Base-by-base conservation (phyloP, 2,113 vertebrate genomes). In the Bettongia penicillata region DNA sequence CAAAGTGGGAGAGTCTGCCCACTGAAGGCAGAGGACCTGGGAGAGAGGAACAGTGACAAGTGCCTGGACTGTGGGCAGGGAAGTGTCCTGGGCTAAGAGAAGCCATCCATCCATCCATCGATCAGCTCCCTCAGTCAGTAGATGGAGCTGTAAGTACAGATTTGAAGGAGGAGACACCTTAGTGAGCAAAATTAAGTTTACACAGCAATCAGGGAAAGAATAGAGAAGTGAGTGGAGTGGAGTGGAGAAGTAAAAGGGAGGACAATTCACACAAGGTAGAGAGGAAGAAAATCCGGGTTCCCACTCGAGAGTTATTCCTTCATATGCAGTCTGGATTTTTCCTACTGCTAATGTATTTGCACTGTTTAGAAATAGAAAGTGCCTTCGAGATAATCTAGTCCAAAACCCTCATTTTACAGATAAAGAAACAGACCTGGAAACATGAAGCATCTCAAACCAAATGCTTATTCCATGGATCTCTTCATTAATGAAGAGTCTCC, bases 81-180 rank as follows among this genome's bases (percentile, higher is more conserved):
- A 55, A 19, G 0, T 92, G 55, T 25, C 53, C 53, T 77, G 51
- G 93, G 2, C 47, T 91, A 51, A 90, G 28, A 2, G 48, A 51
- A 8, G 49, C 52, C 53, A 94, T 26, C 93, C 50, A 49, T 77
- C 37, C 51, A 10, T 77, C 37, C 51, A 10, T 47, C n/a, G n/a
- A n/a, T n/a, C 3, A 89, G 61, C 28, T 47, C 91, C 91, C 95
- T 93, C 95, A 26, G 49, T 97, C 98, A 98, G 97, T 94, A 98
- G 98, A 90, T 98, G 98, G 98, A 91, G 94, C 95, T 97, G 55
- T 57, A 91, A 93, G 97, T 90, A 96, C 94, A 93, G 92, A 25
- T 96, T 97, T 97, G 91, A 93, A 91, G 90, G 90, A 53, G 53
- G 51, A 2, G 2, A 52, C 0, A 19, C 53, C 19, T n/a, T 26